A percentile compares a stretch with the other conserved stretches of the same genome.
These are phyloP conservation scores for Petrocephalus schoutedeni DNA, from an alignment of 2,797 vertebrate species.

Conservation along the genomic window DNA sequence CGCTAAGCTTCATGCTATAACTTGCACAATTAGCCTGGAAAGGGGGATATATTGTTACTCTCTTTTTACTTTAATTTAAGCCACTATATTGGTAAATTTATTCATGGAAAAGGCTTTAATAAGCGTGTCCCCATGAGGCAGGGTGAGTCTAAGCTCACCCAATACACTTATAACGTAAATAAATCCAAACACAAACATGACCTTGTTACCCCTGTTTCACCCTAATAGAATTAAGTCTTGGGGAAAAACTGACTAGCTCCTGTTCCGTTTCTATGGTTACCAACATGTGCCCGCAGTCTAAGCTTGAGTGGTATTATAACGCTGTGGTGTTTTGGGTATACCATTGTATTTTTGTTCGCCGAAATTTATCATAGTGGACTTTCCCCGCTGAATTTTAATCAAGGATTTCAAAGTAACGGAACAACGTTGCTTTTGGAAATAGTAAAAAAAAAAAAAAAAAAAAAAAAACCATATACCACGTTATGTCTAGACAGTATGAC, in stretches of 20 bases:
- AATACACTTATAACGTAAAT: not conserved
- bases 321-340: not conserved
- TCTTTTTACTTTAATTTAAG: constrained; percentile 1
- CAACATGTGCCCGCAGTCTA: not conserved
- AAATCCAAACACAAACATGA: constrained; percentile 1
- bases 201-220: not conserved
- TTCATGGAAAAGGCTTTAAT: not conserved
- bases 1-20: not conserved
- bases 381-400: not conserved
- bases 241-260: not conserved
- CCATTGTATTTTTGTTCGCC: not conserved
- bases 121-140: not conserved
- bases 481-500: not conserved
- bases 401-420: not conserved
- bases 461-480: too few species aligned
- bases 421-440: not conserved
- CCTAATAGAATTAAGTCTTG: not conserved
- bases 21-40: not conserved
- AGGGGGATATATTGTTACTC: not conserved
- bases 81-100: constrained; percentile 1
- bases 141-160: not conserved
- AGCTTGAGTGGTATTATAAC: not conserved
- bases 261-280: constrained; percentile 1
- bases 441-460: not conserved
- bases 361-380: not conserved